These are phyloP conservation scores for Pachyrhynchus sulphureomaculatus DNA, from an alignment of 1,140 invertebrate species.

Conservation along the genomic window DNA sequence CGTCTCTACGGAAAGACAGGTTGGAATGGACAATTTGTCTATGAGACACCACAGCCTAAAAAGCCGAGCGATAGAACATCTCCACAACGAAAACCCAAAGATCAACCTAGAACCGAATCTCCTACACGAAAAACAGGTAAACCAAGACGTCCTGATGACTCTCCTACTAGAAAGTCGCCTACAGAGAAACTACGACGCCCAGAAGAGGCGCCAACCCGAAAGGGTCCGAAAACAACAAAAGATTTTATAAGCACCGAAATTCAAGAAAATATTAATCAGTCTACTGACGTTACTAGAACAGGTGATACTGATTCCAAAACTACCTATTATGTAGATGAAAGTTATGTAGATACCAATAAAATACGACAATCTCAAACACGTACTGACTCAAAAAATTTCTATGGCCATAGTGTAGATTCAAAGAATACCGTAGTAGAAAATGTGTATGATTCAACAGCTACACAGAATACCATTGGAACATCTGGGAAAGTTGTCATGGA, in stretches of 20 bases:
- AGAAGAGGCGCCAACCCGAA: not conserved
- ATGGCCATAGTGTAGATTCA: conserved; percentile 42
- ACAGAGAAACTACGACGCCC: conserved; percentile 1
- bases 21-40: conserved; percentile 43
- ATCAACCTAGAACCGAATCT: not conserved
- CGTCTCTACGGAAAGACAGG: conserved; percentile 43
- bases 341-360: conserved; percentile 37
- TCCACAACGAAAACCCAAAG: not conserved
- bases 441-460: conserved; percentile 44
- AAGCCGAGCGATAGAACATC: conserved; percentile 5
- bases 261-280: no score
- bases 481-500: conserved; percentile 42
- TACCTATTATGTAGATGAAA: conserved; percentile 35
- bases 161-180: not conserved
- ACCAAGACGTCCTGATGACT: not conserved
- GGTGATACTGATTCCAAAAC: not conserved
- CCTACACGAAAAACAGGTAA: not conserved
- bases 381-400: conserved; percentile 44
- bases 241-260: no score
- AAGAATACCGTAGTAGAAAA: conserved; percentile 39
- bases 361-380: conserved; percentile 31
- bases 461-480: conserved; percentile 46
- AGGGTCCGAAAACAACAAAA: not conserved
- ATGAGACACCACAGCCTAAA: conserved; percentile 27
- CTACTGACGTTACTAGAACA: not conserved